Evolutionary conservation across 2,113 vertebrate species (phyloP).

Genomic region (Hippocampus abdominalis): DNA sequence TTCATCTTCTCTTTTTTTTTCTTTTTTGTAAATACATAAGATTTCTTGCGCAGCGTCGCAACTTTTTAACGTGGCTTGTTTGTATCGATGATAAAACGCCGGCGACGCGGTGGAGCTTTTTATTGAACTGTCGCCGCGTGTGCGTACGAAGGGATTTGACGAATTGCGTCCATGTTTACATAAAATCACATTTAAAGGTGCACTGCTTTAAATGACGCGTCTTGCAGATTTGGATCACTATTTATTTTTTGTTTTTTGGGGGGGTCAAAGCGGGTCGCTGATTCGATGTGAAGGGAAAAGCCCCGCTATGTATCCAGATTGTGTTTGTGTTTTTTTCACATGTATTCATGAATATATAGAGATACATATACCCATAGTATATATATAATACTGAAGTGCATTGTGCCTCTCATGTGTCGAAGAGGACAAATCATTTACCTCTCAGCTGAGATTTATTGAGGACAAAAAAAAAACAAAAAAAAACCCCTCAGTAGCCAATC

Average conservation of each 20-base stretch:
- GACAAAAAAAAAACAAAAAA: conserved; percentile 11
- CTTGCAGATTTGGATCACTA: conserved; percentile 32
- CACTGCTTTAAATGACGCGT: conserved; percentile 53
- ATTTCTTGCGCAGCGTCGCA: conserved; percentile 64
- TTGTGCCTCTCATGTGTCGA: conserved; percentile 67
- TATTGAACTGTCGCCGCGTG: neutral
- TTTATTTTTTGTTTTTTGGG: conserved; percentile 14
- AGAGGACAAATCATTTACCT: conserved; percentile 62
- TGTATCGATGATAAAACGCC: conserved; percentile 36
- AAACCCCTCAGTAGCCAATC: conserved; percentile 55
- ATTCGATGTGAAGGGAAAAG: conserved; percentile 55
- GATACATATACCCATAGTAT: neutral
- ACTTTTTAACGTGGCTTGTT: conserved; percentile 61
- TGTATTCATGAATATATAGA: conserved; percentile 40
- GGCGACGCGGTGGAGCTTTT: neutral
- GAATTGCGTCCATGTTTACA: conserved; percentile 65
- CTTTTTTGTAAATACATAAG: conserved; percentile 49
- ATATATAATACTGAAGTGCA: conserved; percentile 53
- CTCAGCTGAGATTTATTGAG: conserved; percentile 46
- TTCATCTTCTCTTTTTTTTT: conserved; percentile 55
- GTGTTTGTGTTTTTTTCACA: conserved; percentile 54
- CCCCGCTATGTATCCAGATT: conserved; percentile 52
- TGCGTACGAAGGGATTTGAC: neutral
- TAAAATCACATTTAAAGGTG: conserved; percentile 51
- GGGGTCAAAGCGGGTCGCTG: conserved; percentile 34